A percentile compares a stretch with the other conserved stretches of the same genome.
Evolutionary conservation across 2,797 vertebrate genomes (phyloP).

Genomic region (Betta splendens): DNA sequence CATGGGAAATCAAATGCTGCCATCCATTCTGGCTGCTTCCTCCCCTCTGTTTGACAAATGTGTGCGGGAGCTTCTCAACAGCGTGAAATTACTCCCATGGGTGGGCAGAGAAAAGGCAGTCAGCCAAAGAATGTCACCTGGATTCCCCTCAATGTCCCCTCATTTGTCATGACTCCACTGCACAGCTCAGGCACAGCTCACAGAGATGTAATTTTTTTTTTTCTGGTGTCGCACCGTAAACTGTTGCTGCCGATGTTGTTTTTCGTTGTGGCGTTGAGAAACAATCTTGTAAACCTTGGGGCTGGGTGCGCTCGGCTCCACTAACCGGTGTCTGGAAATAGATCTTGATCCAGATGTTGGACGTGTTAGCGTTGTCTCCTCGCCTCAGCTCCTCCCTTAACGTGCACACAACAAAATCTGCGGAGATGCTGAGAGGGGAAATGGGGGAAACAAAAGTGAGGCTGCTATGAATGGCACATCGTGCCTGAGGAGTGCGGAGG

Average conservation of each 20-base stretch:
- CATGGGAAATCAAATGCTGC: conserved; percentile 73
- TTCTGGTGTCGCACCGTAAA: conserved; percentile 42
- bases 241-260: conserved; percentile 47
- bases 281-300: conserved; percentile 31
- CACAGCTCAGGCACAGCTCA: conserved; percentile 38
- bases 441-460: conserved; percentile 2
- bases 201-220: conserved; percentile 34
- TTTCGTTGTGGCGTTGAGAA: conserved; percentile 50
- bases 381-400: no score
- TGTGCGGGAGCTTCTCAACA: conserved; percentile 59
- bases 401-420: no score
- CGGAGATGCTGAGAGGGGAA: conserved; percentile 6
- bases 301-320: conserved; percentile 32
- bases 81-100: conserved; percentile 75
- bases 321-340: conserved; percentile 9
- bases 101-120: conserved; percentile 74
- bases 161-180: conserved; percentile 66
- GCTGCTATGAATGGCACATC: conserved; percentile 60
- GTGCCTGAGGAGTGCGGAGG: conserved; percentile 57
- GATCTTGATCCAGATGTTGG: conserved; percentile 2
- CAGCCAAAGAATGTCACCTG: conserved; percentile 70
- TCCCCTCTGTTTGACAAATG: conserved; percentile 67
- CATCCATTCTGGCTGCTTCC: conserved; percentile 67
- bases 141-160: conserved; percentile 63
- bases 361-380: neutral